A percentile compares a stretch with the other conserved stretches of the same genome.
These are phyloP conservation scores for Sinhomidia bicolor DNA, from an alignment of 2,888 invertebrate species.

Conservation along the genomic window DNA sequence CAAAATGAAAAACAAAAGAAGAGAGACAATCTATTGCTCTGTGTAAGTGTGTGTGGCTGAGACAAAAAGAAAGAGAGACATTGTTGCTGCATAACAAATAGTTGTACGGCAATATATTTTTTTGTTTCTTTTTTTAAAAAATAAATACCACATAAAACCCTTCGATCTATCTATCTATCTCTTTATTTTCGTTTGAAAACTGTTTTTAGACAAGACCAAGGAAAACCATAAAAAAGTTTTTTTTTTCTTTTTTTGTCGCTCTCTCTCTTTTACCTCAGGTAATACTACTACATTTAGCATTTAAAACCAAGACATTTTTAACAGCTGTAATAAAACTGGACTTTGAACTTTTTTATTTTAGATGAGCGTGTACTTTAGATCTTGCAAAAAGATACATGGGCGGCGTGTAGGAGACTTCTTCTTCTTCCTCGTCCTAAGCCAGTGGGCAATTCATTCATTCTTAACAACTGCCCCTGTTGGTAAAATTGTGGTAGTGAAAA, in stretches of 20 bases:
- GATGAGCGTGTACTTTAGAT: slow-evolving; percentile 24
- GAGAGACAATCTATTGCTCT: too few species aligned
- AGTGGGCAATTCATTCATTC: slow-evolving; percentile 7
- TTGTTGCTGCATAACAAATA: background rate
- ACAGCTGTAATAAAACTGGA: slow-evolving; percentile 35
- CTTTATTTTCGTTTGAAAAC: too few species aligned
- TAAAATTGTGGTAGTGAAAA: background rate
- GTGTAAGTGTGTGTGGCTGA: too few species aligned
- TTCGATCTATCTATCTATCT: slow-evolving; percentile 18
- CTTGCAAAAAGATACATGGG: background rate
- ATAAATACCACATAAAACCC: background rate
- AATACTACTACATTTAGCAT: slow-evolving; percentile 1
- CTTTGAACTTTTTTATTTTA: background rate
- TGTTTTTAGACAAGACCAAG: too few species aligned
- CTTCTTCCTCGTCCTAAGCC: too few species aligned
- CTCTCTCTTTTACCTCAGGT: slow-evolving; percentile 42
- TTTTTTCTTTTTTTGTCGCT: background rate
- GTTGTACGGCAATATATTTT: background rate
- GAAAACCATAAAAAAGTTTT: slow-evolving; percentile 17
- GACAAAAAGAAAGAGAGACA: slow-evolving; percentile 39
- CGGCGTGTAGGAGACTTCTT: background rate
- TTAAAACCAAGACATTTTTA: slow-evolving; percentile 29
- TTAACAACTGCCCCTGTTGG: background rate
- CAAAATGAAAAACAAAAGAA: too few species aligned
- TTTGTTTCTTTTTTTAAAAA: slow-evolving; percentile 17